Percentiles rank a stretch among this genome's conserved stretches.
These are phyloP conservation scores for Cantharis nigra DNA, from an alignment of 2,888 invertebrate species.

Conservation along the genomic window DNA sequence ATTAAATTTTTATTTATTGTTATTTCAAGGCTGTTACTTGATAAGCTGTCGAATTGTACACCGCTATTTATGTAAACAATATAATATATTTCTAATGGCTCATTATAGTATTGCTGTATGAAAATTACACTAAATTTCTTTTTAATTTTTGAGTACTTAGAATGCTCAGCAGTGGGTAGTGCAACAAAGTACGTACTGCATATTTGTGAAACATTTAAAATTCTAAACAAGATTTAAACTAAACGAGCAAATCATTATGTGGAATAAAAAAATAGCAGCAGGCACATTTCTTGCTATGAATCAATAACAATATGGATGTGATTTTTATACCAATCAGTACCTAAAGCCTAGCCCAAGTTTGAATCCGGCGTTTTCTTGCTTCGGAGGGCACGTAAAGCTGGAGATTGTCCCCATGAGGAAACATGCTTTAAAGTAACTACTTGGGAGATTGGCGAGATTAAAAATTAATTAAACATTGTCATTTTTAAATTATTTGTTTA, in stretches of 20 bases:
- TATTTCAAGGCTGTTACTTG: background rate
- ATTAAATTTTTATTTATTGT: background rate
- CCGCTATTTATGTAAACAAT: background rate
- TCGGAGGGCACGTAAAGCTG: no score
- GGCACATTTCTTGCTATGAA: no score
- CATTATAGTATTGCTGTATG: background rate
- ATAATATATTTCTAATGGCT: background rate
- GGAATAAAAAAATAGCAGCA: background rate
- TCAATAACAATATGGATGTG: background rate
- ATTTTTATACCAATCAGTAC: background rate
- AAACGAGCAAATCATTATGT: background rate
- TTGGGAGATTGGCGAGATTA: no score
- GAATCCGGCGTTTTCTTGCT: no score
- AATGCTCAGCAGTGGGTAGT: background rate
- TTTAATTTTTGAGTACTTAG: background rate
- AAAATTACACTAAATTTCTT: background rate
- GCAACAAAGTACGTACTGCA: background rate
- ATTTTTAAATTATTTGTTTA: no score
- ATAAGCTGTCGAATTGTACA: background rate
- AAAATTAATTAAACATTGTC: no score
- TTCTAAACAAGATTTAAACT: background rate
- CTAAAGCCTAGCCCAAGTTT: background rate
- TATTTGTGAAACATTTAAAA: background rate
- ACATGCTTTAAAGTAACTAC: no score
- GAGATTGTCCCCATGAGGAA: no score